Evolutionary conservation across 2,113 vertebrate species (phyloP).

Genomic region (Elephantulus edwardii): DNA sequence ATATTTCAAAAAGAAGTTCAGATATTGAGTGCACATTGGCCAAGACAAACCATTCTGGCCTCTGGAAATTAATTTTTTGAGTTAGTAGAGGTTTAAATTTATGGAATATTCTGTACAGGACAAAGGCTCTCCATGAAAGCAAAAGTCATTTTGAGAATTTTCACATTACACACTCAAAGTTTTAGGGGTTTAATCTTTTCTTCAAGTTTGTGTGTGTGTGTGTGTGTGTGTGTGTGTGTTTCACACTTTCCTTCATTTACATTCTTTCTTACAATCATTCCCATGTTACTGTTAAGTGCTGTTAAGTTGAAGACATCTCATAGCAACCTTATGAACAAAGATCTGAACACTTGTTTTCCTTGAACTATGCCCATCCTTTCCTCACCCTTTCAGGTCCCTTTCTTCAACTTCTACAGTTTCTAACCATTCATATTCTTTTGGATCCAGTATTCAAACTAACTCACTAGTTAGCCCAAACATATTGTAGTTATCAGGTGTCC

Average conservation of each 20-base stretch:
- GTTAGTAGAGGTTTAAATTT: background rate
- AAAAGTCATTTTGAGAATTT: background rate
- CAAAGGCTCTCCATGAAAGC: background rate
- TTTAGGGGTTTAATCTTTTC: background rate
- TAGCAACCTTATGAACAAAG: too few species aligned
- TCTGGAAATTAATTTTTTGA: background rate
- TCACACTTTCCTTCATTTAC: too few species aligned
- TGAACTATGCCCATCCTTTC: too few species aligned
- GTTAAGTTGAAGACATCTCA: too few species aligned
- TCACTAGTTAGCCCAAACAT: too few species aligned
- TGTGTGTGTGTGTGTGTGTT: too few species aligned
- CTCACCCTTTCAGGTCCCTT: background rate
- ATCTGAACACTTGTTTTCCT: too few species aligned
- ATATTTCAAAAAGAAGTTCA: background rate
- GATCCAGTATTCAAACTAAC: background rate
- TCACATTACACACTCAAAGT: background rate
- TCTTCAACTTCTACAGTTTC: background rate
- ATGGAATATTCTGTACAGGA: background rate
- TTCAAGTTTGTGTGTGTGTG: too few species aligned
- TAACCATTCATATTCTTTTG: background rate
- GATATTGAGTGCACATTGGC: background rate
- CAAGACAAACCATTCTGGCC: background rate
- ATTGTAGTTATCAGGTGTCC: too few species aligned
- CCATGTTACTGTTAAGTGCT: too few species aligned
- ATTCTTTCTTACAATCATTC: too few species aligned